Base-by-base conservation (phyloP, 2,888 invertebrate species). In the Seira sanloemensis region DNA sequence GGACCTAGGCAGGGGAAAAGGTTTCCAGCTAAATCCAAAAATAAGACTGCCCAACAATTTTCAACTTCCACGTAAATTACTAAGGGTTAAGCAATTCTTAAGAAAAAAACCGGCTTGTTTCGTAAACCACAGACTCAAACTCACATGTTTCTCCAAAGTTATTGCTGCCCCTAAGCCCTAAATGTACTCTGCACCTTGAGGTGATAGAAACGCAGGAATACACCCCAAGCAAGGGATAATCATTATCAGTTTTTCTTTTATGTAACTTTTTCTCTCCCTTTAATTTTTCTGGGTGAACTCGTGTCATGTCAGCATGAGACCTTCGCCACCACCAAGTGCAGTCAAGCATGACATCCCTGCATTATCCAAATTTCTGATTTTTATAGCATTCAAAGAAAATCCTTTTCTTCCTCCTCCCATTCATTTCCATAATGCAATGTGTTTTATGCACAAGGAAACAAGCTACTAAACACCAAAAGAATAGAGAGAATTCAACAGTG, bases 251-350 rank as follows among this genome's bases (percentile, higher is more conserved):
- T 12, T 9, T 12, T 37, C 37, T 37, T 37, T 84, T 78, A 74
- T 78, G 78, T 76, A 78, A 78, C 84, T 21, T 76, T 50, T n/a
- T 37, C 37, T 12, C 37, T 37, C 12, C 37, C 5, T 37, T 37
- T 37, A 37, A 37, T 37, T 37, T 74, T 65, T 74, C 73, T 46
- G 27, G 78, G 76, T 75, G 75, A 84, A 84, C 82, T 84, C 84
- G 84, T 84, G 84, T 78, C 84, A 72, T 72, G 71, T 75, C 84
- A 84, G 84, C 84, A 79, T 74, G 84, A 79, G 79, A 84, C 84
- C 79, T 84, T 79, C 79, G 76, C 84, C 84, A 23, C 76, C 84
- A 84, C 62, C 78, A 81, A 75, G 65, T 66, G 65, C 62, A 81
- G 24, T 81, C 76, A 81, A 67, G 74, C 81, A 75, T 81, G 37